Percentiles rank a stretch among this genome's conserved stretches.
Conservation (phyloP, 2,113 vertebrate genomes). For the Calypte anna region DNA sequence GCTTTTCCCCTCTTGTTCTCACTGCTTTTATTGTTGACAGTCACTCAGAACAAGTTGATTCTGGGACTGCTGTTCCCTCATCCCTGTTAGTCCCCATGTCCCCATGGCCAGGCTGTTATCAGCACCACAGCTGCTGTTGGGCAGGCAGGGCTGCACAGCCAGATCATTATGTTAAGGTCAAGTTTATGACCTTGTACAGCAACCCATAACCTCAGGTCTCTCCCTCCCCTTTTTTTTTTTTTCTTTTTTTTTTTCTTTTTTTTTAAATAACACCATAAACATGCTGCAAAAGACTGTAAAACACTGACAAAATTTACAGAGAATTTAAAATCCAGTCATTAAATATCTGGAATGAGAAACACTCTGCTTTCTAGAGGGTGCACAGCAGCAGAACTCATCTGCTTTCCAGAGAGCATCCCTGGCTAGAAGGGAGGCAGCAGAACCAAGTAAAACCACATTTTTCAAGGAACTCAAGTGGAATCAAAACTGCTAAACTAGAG, state of each 20-base stretch:
- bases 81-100: too few species aligned
- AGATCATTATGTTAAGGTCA: background rate
- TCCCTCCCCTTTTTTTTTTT: background rate
- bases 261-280: background rate
- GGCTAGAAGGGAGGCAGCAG: too few species aligned
- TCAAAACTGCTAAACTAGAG: background rate
- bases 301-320: too few species aligned
- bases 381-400: too few species aligned
- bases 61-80: background rate
- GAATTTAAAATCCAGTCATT: too few species aligned
- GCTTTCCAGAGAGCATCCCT: too few species aligned
- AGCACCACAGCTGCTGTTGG: background rate
- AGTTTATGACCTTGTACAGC: background rate
- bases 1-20: background rate
- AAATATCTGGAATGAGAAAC: too few species aligned
- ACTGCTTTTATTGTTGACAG: accelerated
- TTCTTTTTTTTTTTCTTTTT: background rate
- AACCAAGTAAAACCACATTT: background rate
- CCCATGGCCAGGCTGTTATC: too few species aligned
- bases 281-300: too few species aligned
- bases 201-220: background rate
- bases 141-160: background rate
- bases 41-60: background rate
- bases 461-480: accelerated
- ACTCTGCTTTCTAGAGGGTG: too few species aligned